phyloP scores from a whole-genome alignment of 2,888 invertebrate species.

The Chromoteleia sp. region DNA sequence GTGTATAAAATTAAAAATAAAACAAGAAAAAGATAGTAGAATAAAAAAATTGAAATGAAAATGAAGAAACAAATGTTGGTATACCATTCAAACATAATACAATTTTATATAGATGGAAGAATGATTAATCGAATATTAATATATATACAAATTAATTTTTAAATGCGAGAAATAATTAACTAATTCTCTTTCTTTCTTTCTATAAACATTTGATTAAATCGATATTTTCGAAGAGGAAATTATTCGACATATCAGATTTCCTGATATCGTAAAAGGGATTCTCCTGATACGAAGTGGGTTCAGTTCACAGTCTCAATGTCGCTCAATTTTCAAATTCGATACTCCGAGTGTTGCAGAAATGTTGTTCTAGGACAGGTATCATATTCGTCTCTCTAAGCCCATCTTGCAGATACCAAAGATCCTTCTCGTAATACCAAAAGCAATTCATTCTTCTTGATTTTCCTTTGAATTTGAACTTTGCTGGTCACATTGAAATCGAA shows the following conservation, averaged over 20 bases:
- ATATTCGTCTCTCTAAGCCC: conserved; percentile 21
- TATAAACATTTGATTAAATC: neutral
- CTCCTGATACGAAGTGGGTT: neutral
- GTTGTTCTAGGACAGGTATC: conserved; percentile 38
- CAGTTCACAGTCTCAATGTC: conserved; percentile 30
- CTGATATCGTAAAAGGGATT: neutral
- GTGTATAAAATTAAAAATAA: too few relatives aligned
- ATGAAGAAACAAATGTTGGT: too few relatives aligned
- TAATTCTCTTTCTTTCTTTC: neutral
- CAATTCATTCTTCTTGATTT: conserved; percentile 51
- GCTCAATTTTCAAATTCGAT: conserved; percentile 46
- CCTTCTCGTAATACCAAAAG: conserved; percentile 34
- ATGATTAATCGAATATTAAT: too few relatives aligned
- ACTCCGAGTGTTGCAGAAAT: conserved; percentile 36
- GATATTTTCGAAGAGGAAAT: conserved; percentile 7
- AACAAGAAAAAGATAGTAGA: too few relatives aligned
- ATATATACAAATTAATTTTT: too few relatives aligned
- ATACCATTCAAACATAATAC: too few relatives aligned
- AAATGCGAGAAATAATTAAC: too few relatives aligned
- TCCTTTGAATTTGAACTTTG: conserved; percentile 50
- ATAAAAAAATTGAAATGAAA: conserved; percentile 30
- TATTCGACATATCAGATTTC: neutral
- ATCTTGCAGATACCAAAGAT: conserved; percentile 36
- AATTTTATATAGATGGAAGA: too few relatives aligned
- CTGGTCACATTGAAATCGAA: conserved; percentile 9